Evolutionary conservation across 2,113 vertebrate species (phyloP).

Genomic region (Willisornis vidua): DNA sequence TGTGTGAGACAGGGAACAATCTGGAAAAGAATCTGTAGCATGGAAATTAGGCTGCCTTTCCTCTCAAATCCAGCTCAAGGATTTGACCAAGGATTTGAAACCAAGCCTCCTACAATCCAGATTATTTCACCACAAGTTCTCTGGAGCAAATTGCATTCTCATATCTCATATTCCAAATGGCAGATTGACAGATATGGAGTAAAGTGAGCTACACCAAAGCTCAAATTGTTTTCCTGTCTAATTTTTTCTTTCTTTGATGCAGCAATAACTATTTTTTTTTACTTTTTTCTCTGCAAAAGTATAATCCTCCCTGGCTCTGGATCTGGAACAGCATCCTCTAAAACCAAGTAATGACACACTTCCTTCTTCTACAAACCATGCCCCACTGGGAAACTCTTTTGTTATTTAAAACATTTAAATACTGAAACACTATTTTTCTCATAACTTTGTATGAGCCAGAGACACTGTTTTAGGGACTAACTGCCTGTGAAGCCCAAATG

Average conservation of each 20-base stretch:
- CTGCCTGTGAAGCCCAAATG: constrained; percentile 9
- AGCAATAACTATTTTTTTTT: neutral
- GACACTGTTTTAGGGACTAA: neutral
- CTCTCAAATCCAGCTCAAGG: neutral
- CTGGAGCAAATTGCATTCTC: neutral
- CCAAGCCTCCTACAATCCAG: neutral
- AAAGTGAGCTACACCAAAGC: neutral
- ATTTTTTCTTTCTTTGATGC: neutral
- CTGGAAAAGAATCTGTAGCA: neutral
- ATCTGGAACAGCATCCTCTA: neutral
- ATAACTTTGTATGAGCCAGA: neutral
- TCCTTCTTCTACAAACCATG: neutral
- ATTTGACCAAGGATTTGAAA: neutral
- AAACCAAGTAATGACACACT: neutral
- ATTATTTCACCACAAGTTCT: neutral
- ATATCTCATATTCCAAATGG: neutral
- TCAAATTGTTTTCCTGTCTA: neutral
- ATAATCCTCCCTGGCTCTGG: neutral
- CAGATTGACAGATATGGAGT: neutral
- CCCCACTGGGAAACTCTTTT: neutral
- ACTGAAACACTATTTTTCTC: neutral
- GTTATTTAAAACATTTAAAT: constrained; percentile 25
- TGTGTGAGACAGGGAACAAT: neutral
- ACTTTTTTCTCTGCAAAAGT: neutral
- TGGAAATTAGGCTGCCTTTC: neutral